Evolutionary conservation across 2,113 vertebrate genomes (phyloP).

Genomic region (Telmatochromis brachygnathus): DNA sequence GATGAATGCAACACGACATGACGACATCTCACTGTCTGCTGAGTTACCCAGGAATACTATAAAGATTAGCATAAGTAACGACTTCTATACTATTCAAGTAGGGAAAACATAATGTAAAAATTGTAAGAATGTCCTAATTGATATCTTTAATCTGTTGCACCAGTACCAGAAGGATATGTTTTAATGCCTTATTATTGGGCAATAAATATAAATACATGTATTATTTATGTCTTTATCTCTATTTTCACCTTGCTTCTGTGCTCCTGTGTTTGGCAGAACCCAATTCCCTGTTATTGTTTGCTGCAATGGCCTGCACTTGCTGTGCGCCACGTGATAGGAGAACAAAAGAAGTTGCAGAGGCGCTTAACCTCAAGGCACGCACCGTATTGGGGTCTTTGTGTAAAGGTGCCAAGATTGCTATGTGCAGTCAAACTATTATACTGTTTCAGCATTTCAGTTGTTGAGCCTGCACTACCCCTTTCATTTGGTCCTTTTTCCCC

Average conservation of each 20-base stretch:
- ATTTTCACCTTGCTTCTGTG: background rate
- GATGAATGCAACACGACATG: background rate
- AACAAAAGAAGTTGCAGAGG: background rate
- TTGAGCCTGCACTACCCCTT: background rate
- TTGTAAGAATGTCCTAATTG: background rate
- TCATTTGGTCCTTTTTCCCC: background rate
- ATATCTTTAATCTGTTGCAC: background rate
- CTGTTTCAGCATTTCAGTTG: background rate
- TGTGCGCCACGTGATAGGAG: background rate
- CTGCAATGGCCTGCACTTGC: background rate
- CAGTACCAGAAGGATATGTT: background rate
- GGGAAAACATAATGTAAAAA: background rate
- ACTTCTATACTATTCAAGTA: background rate
- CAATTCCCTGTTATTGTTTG: background rate
- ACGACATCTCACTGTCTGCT: background rate
- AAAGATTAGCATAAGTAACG: background rate
- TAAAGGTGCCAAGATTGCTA: background rate
- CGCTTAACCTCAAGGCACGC: slow-evolving; percentile 7
- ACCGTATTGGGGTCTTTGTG: slow-evolving; percentile 44
- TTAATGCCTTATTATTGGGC: background rate
- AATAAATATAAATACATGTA: background rate
- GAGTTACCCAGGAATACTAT: background rate
- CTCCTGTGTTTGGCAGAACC: background rate
- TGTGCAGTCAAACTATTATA: slow-evolving; percentile 19
- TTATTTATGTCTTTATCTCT: background rate